Evolutionary conservation across 2,888 invertebrate species (phyloP).

Genomic region (Fragum fragum): DNA sequence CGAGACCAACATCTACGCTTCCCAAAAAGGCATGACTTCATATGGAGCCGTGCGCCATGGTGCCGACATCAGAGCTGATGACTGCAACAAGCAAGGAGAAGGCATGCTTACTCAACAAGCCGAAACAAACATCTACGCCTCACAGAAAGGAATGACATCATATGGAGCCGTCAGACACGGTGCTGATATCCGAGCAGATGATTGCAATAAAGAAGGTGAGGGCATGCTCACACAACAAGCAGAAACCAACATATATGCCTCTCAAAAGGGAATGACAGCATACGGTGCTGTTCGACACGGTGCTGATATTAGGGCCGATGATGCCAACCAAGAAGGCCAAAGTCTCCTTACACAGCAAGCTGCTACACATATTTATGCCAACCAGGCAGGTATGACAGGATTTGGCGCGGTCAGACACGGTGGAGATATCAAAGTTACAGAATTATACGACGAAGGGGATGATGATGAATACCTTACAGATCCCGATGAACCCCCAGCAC

Average conservation of each 20-base stretch:
- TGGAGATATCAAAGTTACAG: constrained; percentile 84
- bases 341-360: constrained; percentile 83
- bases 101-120: constrained; percentile 83
- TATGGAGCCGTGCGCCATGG: constrained; percentile 85
- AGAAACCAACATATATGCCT: constrained; percentile 83
- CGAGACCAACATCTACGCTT: constrained; percentile 84
- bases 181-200: constrained; percentile 83
- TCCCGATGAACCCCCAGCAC: constrained; percentile 51
- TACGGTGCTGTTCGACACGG: constrained; percentile 83
- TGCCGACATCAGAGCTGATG: constrained; percentile 84
- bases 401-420: constrained; percentile 83
- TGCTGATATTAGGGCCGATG: constrained; percentile 84
- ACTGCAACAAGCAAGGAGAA: constrained; percentile 79
- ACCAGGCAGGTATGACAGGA: constrained; percentile 84
- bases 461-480: constrained; percentile 59
- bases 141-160: constrained; percentile 83
- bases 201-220: constrained; percentile 77
- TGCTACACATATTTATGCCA: constrained; percentile 85
- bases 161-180: constrained; percentile 79
- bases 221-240: constrained; percentile 82
- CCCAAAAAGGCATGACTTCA: constrained; percentile 84
- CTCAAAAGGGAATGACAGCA: constrained; percentile 66
- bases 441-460: constrained; percentile 80
- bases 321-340: constrained; percentile 79
- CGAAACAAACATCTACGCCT: constrained; percentile 84